A percentile compares a stretch with the other conserved stretches of the same genome.
Evolutionary conservation across 2,888 invertebrate species (phyloP).

Genomic region (Aphrophora alni): DNA sequence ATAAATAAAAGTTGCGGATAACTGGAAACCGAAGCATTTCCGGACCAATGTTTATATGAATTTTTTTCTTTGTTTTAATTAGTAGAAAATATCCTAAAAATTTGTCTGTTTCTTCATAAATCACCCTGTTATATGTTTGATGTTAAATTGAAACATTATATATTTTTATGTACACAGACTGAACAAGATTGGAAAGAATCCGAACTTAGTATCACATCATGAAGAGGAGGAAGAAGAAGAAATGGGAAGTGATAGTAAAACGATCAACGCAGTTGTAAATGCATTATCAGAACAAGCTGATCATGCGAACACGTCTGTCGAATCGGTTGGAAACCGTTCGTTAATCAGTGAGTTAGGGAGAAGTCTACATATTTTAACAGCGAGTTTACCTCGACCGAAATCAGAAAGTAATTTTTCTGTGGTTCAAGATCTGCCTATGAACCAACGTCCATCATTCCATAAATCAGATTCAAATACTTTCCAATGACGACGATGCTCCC

Average conservation of each 20-base stretch:
- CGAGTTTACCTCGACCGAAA: conserved; percentile 75
- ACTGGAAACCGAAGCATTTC: too few species aligned
- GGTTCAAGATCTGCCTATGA: conserved; percentile 55
- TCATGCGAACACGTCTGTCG: conserved; percentile 79
- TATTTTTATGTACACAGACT: too few species aligned
- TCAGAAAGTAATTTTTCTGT: conserved; percentile 82
- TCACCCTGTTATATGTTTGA: too few species aligned
- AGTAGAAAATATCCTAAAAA: too few species aligned
- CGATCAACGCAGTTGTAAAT: conserved; percentile 92
- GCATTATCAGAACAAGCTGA: conserved; percentile 91
- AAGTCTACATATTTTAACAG: conserved; percentile 70
- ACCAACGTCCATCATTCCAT: conserved; percentile 66
- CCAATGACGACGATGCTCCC: conserved; percentile 76
- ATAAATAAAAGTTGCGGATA: too few species aligned
- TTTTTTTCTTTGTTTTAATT: too few species aligned
- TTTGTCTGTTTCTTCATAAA: too few species aligned
- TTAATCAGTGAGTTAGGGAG: conserved; percentile 66
- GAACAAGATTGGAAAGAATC: conserved; percentile 98
- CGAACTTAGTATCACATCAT: conserved; percentile 75
- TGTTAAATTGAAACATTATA: too few species aligned
- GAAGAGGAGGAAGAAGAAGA: conserved; percentile 61
- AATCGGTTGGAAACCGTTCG: conserved; percentile 63
- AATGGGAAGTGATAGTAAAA: conserved; percentile 75
- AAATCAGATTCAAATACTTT: conserved; percentile 74
- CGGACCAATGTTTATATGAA: too few species aligned